Evolutionary conservation across 2,113 vertebrate species (phyloP).

Genomic region (Theropithecus gelada): DNA sequence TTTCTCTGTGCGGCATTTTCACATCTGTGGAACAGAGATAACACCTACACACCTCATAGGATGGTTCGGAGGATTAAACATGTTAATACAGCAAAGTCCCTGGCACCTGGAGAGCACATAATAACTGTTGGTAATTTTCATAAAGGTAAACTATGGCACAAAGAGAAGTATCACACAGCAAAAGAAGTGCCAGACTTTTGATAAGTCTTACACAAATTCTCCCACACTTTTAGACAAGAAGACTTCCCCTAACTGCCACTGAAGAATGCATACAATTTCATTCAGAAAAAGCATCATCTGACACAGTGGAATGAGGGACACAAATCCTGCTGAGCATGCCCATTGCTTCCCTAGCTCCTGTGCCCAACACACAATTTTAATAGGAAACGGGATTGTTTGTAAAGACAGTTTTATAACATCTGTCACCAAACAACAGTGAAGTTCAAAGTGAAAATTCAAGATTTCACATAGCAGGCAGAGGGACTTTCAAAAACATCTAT

Average conservation of each 20-base stretch:
- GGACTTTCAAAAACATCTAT: slow-evolving; percentile 7
- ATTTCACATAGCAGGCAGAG: not conserved
- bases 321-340: not conserved
- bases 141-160: not conserved
- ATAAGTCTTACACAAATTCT: not conserved
- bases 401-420: slow-evolving; percentile 43
- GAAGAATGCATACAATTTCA: slow-evolving; percentile 14
- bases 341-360: not conserved
- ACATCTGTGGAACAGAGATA: not conserved
- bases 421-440: slow-evolving; percentile 34
- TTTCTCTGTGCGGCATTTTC: not conserved
- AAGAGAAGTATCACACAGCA: not conserved
- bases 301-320: not conserved
- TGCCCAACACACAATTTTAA: slow-evolving; percentile 9
- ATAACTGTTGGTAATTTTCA: not conserved
- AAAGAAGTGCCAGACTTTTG: not conserved
- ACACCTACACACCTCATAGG: not conserved
- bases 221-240: not conserved
- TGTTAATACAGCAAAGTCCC: not conserved
- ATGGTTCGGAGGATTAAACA: not conserved
- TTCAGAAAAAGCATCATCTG: slow-evolving; percentile 24
- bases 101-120: not conserved
- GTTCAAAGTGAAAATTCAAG: slow-evolving; percentile 47
- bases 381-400: not conserved
- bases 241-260: not conserved